phyloP scores from a whole-genome alignment of 2,113 vertebrate genomes.

The Pipra filicauda region DNA sequence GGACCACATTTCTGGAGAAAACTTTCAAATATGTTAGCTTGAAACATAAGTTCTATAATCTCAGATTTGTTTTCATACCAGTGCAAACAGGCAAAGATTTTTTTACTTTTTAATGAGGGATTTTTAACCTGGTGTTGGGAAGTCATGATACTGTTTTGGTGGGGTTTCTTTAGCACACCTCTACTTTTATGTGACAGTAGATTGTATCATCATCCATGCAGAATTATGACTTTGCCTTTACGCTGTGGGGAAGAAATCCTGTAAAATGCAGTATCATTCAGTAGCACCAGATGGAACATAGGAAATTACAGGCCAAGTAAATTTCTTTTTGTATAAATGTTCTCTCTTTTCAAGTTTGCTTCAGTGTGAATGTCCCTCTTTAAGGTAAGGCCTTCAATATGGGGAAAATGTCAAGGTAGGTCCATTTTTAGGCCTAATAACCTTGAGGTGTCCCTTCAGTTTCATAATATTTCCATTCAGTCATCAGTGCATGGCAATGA shows the following conservation, averaged over 20 bases:
- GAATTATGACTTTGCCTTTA: constrained; percentile 52
- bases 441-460: constrained; percentile 73
- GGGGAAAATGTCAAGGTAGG: constrained; percentile 81
- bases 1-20: constrained; percentile 57
- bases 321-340: constrained; percentile 81
- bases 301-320: constrained; percentile 76
- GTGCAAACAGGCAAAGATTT: neutral
- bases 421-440: constrained; percentile 75
- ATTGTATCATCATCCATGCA: neutral
- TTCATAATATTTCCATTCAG: constrained; percentile 78
- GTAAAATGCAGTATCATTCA: constrained; percentile 58
- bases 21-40: constrained; percentile 5
- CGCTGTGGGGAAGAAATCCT: constrained; percentile 40
- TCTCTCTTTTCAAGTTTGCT: constrained; percentile 85
- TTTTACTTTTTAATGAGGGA: neutral
- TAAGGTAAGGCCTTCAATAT: constrained; percentile 82
- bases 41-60: neutral
- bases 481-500: constrained; percentile 79
- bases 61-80: neutral
- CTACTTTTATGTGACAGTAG: constrained; percentile 10
- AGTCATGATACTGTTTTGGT: constrained; percentile 42
- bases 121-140: constrained; percentile 45
- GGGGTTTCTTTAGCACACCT: constrained; percentile 11
- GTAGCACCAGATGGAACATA: constrained; percentile 47
- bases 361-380: constrained; percentile 84